These are phyloP conservation scores for Rhabdomys pumilio DNA, from an alignment of 2,797 vertebrate genomes.

Conservation along the genomic window DNA sequence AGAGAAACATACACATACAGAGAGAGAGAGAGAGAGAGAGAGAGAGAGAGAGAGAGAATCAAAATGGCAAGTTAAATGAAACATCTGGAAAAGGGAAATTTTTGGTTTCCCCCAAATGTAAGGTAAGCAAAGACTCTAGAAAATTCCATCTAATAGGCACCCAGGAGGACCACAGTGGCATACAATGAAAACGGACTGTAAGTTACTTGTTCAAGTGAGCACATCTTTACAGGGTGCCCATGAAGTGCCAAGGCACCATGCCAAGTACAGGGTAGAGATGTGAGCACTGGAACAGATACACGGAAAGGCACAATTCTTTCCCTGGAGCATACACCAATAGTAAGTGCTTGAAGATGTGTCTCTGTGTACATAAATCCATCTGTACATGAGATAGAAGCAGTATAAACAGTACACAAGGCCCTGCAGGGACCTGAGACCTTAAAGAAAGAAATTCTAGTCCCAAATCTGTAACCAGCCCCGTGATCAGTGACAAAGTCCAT, in stretches of 20 bases:
- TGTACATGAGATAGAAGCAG: neutral
- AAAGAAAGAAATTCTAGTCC: neutral
- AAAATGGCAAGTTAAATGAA: slow-evolving; percentile 70
- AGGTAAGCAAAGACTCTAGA: slow-evolving; percentile 52
- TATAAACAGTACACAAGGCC: neutral
- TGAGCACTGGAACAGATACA: slow-evolving; percentile 24
- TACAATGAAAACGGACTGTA: slow-evolving; percentile 58
- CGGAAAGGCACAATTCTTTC: slow-evolving; percentile 39
- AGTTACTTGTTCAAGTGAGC: neutral
- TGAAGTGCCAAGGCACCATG: slow-evolving; percentile 21
- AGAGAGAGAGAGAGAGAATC: neutral
- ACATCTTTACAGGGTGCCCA: neutral
- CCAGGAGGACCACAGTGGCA: neutral
- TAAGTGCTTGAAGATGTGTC: neutral
- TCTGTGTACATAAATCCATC: neutral
- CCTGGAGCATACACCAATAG: slow-evolving; percentile 14
- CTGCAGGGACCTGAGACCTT: neutral
- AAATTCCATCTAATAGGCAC: slow-evolving; percentile 18
- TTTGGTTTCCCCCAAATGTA: slow-evolving; percentile 58
- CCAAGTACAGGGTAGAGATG: neutral
- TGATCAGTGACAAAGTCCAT: slow-evolving; percentile 2
- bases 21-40: neutral
- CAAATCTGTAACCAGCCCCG: neutral
- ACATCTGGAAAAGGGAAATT: slow-evolving; percentile 58
- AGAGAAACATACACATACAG: neutral